Base-by-base conservation (phyloP, 2,113 vertebrate species). In the Tonatia bakeri region DNA sequence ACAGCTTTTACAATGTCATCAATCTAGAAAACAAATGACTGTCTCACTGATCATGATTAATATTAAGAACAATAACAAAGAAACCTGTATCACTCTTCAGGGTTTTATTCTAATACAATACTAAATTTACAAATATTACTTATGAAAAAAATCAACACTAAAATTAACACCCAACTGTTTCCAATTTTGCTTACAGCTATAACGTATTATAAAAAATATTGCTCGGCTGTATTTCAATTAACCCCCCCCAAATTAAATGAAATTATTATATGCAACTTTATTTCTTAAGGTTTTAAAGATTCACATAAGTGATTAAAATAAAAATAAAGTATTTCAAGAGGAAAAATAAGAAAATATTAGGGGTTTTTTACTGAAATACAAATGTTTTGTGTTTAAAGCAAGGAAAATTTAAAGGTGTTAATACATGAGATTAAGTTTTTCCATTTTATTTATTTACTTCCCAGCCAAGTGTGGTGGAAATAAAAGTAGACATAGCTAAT, bases 1-100 rank as follows among this genome's bases (percentile, higher is more conserved):
- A 99, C 99, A 75, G 99, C 99, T 98, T 99, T 99, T 95, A 99
- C 99, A 97, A 99, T 99, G 98, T 99, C 99, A 67, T 98, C 98
- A 98, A 99, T 99, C 99, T 99, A 98, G 96, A 98, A 97, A 73
- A 94, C 40, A 96, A 97, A 97, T 14, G 84, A 77, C 64, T 80
- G 54, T 97, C 93, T 96, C 65, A 95, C 10, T 96, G 88, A 92
- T 47, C 38, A 92, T 43, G 31, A 5, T 52, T 52, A 96, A 93
- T 59, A 94, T 94, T 13, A 91, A 69, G 59, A 95, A 95, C 28
- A 77, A 10, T 24, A 94, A 95, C 40, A 79, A 77, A 54, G 69
- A 90, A 93, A 93, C 4, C 36, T 19, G 16, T 13, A 47, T 40
- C 2, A 61, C n/a, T 82, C n/a, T 89, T 69, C 1, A 84, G n/a